These are phyloP conservation scores for Bergia puertoricense DNA, from an alignment of 92 coral and sea anemone genomes.

Conservation along the genomic window DNA sequence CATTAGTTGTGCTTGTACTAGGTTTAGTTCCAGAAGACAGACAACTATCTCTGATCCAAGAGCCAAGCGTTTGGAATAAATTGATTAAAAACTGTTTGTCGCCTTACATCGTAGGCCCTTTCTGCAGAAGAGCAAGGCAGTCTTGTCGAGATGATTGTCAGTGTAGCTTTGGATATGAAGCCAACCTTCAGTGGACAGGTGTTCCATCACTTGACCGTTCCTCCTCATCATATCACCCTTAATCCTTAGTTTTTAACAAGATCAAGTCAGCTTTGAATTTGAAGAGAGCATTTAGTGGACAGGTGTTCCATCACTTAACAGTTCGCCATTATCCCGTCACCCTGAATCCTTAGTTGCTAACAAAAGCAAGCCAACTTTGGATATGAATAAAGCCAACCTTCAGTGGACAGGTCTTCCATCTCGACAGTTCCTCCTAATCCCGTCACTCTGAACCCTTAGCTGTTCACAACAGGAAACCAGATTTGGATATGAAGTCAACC, in stretches of 20 bases:
- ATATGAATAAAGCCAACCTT: slow-evolving; percentile 6
- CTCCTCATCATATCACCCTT: not conserved
- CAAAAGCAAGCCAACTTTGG: not conserved
- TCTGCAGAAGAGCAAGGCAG: slow-evolving; percentile 1
- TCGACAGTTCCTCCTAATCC: not conserved
- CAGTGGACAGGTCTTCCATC: slow-evolving; percentile 37
- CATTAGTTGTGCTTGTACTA: not conserved
- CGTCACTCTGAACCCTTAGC: not conserved
- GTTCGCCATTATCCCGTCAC: not conserved
- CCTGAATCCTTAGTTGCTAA: not conserved
- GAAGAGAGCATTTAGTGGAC: slow-evolving; percentile 18
- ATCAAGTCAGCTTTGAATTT: slow-evolving; percentile 2
- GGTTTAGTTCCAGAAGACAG: not conserved
- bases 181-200: slow-evolving; percentile 30
- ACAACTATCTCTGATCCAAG: not conserved
- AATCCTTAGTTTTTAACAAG: not conserved
- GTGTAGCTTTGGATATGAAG: slow-evolving; percentile 18
- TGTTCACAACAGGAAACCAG: not conserved
- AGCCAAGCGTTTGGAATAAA: not conserved
- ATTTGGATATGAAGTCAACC: slow-evolving; percentile 3
- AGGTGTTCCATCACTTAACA: slow-evolving; percentile 20
- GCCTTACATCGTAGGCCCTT: not conserved
- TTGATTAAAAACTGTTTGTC: not conserved
- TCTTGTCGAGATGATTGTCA: slow-evolving; percentile 38
- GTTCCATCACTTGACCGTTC: slow-evolving; percentile 13